Conservation (phyloP, 2,888 invertebrate species). For the Elysia crispata region DNA sequence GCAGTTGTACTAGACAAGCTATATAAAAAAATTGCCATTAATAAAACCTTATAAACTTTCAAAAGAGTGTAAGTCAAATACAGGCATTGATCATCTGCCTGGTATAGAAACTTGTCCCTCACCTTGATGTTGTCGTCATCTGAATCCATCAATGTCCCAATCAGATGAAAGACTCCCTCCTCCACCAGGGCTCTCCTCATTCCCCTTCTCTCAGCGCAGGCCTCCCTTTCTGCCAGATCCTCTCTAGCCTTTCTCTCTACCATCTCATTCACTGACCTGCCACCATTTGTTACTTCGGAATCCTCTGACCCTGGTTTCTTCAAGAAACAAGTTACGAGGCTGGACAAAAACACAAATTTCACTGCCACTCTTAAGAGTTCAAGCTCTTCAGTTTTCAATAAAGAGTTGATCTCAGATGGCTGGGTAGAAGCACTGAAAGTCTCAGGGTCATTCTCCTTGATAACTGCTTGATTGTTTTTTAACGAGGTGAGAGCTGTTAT, state of each 20-base stretch:
- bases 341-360: slow-evolving; percentile 34
- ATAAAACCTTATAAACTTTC: no score
- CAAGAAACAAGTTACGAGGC: slow-evolving; percentile 3
- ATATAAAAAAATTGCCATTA: no score
- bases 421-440: no score
- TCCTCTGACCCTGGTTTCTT: background rate
- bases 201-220: slow-evolving; percentile 58
- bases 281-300: no score
- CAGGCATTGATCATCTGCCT: no score
- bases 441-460: no score
- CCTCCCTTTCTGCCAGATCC: slow-evolving; percentile 60
- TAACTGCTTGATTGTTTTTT: no score
- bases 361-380: background rate
- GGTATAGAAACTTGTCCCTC: no score
- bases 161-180: slow-evolving; percentile 43
- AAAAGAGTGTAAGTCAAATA: no score
- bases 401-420: no score
- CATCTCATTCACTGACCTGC: background rate
- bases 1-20: no score
- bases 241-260: slow-evolving; percentile 15
- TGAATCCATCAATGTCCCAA: slow-evolving; percentile 35
- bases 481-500: no score
- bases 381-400: background rate
- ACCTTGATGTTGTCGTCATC: slow-evolving; percentile 47
- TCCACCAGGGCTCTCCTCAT: slow-evolving; percentile 61